These are phyloP conservation scores for Zosterops pallidus DNA, from an alignment of 2,113 vertebrate species.

Conservation along the genomic window DNA sequence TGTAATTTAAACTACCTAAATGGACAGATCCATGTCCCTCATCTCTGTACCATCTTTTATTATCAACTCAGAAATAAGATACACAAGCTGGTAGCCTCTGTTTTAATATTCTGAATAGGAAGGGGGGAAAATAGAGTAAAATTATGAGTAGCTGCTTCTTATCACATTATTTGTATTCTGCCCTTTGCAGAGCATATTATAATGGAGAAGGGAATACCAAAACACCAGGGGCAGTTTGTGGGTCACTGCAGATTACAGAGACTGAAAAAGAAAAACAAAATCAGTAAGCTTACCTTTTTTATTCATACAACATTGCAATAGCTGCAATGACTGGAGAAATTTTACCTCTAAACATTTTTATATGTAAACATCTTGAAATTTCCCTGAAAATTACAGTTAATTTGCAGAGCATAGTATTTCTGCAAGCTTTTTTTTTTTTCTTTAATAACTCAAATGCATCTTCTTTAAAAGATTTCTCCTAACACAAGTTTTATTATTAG, in stretches of 20 bases:
- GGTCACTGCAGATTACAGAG: not conserved
- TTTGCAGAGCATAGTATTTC: not conserved
- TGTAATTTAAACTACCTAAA: slow-evolving; percentile 34
- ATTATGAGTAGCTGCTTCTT: not conserved
- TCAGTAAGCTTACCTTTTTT: not conserved
- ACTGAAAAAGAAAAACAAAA: not conserved
- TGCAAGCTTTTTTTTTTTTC: not conserved
- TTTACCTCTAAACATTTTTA: not conserved
- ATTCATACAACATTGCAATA: not conserved
- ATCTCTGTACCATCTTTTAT: not conserved
- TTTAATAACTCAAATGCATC: not conserved
- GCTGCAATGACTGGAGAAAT: not conserved
- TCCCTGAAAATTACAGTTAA: not conserved
- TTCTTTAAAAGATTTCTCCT: not conserved
- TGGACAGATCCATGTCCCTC: not conserved
- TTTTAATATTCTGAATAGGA: not conserved
- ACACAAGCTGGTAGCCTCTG: not conserved
- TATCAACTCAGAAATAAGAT: not conserved
- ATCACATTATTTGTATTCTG: not conserved
- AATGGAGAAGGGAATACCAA: not conserved
- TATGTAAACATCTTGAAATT: not conserved
- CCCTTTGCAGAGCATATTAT: not conserved
- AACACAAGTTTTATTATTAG: not conserved
- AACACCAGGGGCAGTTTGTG: not conserved
- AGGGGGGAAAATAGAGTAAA: not conserved